phyloP scores from a whole-genome alignment of 2,113 vertebrate species.

The Perca schrenkii region DNA sequence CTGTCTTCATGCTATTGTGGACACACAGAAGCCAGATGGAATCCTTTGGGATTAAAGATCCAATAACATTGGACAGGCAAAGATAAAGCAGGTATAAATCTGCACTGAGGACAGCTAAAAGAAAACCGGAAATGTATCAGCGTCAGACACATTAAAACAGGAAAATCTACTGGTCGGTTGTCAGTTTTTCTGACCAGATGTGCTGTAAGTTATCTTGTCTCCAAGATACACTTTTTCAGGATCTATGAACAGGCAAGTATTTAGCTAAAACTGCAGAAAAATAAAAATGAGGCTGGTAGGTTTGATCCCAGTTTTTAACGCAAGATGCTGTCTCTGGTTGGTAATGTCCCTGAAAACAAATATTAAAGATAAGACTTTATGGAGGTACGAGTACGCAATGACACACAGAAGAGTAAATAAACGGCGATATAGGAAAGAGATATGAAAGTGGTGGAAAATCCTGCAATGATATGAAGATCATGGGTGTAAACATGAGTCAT shows the following conservation, averaged over 20 bases:
- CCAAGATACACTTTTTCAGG: background rate
- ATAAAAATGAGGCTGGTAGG: too few relatives aligned
- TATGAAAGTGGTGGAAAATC: conserved; percentile 8
- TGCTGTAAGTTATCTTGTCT: background rate
- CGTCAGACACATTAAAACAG: background rate
- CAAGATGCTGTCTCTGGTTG: too few relatives aligned
- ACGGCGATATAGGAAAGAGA: background rate
- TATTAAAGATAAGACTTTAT: conserved; percentile 6
- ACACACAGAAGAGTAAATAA: background rate
- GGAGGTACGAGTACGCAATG: background rate
- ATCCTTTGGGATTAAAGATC: background rate
- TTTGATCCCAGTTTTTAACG: background rate
- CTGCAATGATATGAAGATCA: background rate
- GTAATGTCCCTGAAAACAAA: background rate
- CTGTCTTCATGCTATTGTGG: background rate
- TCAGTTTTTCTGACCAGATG: background rate
- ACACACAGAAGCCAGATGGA: background rate
- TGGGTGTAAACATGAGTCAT: conserved; percentile 5
- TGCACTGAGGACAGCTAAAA: too few relatives aligned
- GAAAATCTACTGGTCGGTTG: background rate
- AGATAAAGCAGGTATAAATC: background rate
- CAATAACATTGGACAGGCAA: background rate
- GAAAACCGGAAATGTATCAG: too few relatives aligned
- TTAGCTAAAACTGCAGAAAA: background rate
- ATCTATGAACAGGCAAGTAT: background rate